These are phyloP conservation scores for Hypolimnas misippus DNA, from an alignment of 2,888 invertebrate species.

Conservation along the genomic window DNA sequence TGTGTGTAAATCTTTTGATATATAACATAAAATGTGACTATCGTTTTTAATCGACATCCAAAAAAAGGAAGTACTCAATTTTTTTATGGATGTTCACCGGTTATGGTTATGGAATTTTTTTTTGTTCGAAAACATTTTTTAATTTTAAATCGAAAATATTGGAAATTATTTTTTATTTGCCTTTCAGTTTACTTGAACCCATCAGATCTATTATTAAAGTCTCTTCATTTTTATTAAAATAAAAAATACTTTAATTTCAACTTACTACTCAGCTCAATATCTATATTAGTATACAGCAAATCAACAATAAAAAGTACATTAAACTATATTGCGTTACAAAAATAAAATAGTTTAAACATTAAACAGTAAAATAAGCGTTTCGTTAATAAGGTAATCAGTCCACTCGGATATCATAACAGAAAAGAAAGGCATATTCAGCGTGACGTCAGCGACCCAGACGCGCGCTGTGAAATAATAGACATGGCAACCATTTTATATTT, in stretches of 20 bases:
- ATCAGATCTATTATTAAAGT: no score
- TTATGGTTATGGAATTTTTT: no score
- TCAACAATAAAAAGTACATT: background rate
- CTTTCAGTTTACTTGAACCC: no score
- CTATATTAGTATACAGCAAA: background rate
- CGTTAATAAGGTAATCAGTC: slow-evolving; percentile 30
- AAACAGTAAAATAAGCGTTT: slow-evolving; percentile 17
- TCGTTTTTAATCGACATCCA: no score
- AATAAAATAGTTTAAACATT: background rate
- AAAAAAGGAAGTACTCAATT: no score
- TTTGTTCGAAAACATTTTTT: no score
- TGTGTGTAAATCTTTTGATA: no score
- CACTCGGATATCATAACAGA: slow-evolving; percentile 36
- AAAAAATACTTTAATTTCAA: background rate
- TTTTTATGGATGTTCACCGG: no score
- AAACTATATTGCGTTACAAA: background rate
- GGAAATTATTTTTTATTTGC: no score
- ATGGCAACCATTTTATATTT: slow-evolving; percentile 5
- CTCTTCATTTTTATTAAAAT: no score
- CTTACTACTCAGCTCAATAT: background rate
- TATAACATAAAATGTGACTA: no score
- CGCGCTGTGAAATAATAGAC: slow-evolving; percentile 16
- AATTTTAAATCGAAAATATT: no score
- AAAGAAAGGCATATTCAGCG: slow-evolving; percentile 38
- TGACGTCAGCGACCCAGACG: slow-evolving; percentile 34